Conservation (phyloP, 2,888 invertebrate genomes). For the Agrotis clavis region DNA sequence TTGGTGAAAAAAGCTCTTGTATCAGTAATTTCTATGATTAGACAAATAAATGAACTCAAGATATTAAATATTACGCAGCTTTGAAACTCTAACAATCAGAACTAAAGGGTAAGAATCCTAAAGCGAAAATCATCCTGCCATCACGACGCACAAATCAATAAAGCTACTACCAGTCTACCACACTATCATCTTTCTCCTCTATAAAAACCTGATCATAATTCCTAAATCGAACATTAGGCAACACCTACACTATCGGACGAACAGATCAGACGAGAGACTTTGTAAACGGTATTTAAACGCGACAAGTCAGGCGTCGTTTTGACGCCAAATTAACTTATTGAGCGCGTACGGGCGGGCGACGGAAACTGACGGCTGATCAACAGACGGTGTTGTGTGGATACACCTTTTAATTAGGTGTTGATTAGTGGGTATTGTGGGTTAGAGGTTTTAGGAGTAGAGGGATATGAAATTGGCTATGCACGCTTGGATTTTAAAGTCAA, state of each 20-base stretch:
- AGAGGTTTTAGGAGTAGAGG: background rate
- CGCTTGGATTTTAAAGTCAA: background rate
- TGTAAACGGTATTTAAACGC: slow-evolving; percentile 63
- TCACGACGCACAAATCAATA: slow-evolving; percentile 10
- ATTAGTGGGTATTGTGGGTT: background rate
- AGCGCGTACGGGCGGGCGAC: slow-evolving; percentile 66
- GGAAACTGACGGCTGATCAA: slow-evolving; percentile 52
- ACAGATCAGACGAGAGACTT: slow-evolving; percentile 57
- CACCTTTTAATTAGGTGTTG: slow-evolving; percentile 42
- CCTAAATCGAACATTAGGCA: slow-evolving; percentile 58
- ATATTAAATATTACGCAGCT: background rate
- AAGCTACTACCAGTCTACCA: slow-evolving; percentile 9
- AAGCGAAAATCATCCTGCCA: background rate
- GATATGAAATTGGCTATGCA: background rate
- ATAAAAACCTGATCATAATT: slow-evolving; percentile 52
- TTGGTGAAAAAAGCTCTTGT: no score
- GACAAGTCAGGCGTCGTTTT: slow-evolving; percentile 72
- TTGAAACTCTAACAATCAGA: background rate
- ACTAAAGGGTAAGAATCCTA: background rate
- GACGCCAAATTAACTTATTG: slow-evolving; percentile 83
- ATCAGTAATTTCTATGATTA: no score
- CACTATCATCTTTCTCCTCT: slow-evolving; percentile 7
- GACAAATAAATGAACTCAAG: no score
- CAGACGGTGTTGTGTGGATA: slow-evolving; percentile 65
- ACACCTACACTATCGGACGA: slow-evolving; percentile 63